phyloP scores from a whole-genome alignment of 37 sponge, comb jelly and placozoan species.

The Spongilla lacustris region DNA sequence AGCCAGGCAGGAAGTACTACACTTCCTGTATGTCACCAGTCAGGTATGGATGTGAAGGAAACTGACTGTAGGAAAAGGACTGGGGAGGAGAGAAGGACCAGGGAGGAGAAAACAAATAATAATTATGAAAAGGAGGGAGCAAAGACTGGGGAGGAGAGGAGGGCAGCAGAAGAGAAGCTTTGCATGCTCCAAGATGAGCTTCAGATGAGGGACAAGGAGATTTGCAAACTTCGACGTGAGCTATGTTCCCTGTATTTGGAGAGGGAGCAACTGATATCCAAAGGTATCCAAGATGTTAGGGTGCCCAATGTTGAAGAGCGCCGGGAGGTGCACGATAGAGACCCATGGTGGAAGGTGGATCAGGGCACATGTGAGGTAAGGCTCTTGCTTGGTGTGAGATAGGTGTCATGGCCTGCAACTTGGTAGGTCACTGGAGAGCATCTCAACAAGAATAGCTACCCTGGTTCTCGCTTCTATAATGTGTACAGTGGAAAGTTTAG shows the following conservation, averaged over 20 bases:
- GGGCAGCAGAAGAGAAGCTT: not conserved
- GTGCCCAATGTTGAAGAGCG: not conserved
- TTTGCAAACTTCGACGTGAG: not conserved
- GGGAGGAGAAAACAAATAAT: not conserved
- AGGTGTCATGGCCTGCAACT: not conserved
- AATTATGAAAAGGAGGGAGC: not conserved
- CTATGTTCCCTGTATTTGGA: too few relatives aligned
- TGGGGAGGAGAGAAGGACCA: not conserved
- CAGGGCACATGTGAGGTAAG: not conserved
- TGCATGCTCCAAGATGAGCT: not conserved
- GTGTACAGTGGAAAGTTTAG: constrained; percentile 36
- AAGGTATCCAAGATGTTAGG: not conserved
- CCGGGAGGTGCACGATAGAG: not conserved
- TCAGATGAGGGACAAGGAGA: not conserved
- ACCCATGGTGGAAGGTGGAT: not conserved
- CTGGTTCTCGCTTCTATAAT: constrained; percentile 19
- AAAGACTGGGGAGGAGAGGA: not conserved
- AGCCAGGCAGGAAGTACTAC: too few relatives aligned
- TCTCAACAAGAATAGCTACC: not conserved
- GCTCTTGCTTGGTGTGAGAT: not conserved
- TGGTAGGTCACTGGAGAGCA: not conserved
- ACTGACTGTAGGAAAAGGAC: too few relatives aligned
- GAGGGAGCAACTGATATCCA: too few relatives aligned
- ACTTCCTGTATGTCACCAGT: too few relatives aligned
- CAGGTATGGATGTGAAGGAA: too few relatives aligned